Conservation (phyloP, 2,888 invertebrate species). For the Caenorhabditis virilis region DNA sequence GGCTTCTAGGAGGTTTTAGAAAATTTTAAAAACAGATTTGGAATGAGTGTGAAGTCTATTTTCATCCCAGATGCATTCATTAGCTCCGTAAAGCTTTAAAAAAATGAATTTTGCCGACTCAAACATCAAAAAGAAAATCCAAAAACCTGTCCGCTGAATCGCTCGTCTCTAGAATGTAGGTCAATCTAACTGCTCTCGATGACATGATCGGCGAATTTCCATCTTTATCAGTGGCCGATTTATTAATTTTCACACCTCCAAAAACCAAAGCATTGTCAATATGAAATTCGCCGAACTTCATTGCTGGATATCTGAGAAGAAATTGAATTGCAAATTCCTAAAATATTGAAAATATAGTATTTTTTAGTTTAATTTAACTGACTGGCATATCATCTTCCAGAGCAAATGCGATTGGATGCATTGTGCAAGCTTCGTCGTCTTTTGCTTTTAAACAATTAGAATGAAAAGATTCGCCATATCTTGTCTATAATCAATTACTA, state of each 20-base stretch:
- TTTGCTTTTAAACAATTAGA: slow-evolving; percentile 32
- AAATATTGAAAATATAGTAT: slow-evolving; percentile 2
- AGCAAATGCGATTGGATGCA: slow-evolving; percentile 47
- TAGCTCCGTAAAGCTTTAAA: no score
- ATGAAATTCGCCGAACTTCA: slow-evolving; percentile 54
- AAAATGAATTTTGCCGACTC: no score
- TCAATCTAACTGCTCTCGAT: slow-evolving; percentile 59
- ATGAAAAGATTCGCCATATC: slow-evolving; percentile 14
- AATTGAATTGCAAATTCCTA: slow-evolving; percentile 40
- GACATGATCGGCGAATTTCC: slow-evolving; percentile 53
- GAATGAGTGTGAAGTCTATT: no score
- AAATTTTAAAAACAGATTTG: no score
- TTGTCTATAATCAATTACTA: slow-evolving; percentile 23
- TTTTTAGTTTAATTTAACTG: not conserved
- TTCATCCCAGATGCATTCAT: no score
- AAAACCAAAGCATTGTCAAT: slow-evolving; percentile 66
- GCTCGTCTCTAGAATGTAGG: slow-evolving; percentile 54
- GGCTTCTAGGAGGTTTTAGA: no score
- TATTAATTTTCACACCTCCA: slow-evolving; percentile 50
- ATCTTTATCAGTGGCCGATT: slow-evolving; percentile 28
- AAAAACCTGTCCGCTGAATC: slow-evolving; percentile 29
- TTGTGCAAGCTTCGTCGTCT: slow-evolving; percentile 36
- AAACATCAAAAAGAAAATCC: not conserved
- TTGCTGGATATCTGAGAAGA: slow-evolving; percentile 56
- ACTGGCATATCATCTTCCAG: slow-evolving; percentile 41